A percentile compares a stretch with the other conserved stretches of the same genome.
These are phyloP conservation scores for Diorhabda elongata DNA, from an alignment of 1,140 invertebrate species.

Conservation along the genomic window DNA sequence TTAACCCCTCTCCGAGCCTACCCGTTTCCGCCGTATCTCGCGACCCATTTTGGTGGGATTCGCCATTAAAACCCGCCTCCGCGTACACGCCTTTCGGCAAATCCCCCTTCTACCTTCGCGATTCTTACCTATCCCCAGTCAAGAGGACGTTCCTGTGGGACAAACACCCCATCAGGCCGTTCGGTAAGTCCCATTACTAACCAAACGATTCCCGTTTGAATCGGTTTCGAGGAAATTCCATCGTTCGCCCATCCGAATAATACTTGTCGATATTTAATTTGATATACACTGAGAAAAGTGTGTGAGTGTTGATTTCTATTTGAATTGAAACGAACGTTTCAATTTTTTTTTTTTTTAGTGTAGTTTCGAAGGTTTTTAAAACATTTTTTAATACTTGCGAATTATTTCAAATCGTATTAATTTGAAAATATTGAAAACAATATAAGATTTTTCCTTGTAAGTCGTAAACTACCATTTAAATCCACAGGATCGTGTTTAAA, in stretches of 20 bases:
- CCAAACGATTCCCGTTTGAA: not conserved
- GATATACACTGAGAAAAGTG: not conserved
- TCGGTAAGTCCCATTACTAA: constrained; percentile 57
- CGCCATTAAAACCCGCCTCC: constrained; percentile 68
- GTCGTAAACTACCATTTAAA: too few relatives aligned
- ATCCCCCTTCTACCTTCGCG: constrained; percentile 74
- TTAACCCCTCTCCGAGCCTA: constrained; percentile 70
- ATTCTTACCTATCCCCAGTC: constrained; percentile 82
- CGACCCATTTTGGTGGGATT: constrained; percentile 79
- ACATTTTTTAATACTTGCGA: too few relatives aligned
- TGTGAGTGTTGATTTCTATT: not conserved
- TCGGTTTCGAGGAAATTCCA: not conserved
- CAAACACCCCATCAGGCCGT: constrained; percentile 81
- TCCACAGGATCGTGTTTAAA: too few relatives aligned
- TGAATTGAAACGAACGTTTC: not conserved
- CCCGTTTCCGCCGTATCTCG: constrained; percentile 74
- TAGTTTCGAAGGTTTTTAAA: too few relatives aligned
- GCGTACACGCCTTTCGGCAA: constrained; percentile 57
- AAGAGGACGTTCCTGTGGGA: constrained; percentile 85
- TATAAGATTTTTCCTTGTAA: too few relatives aligned
- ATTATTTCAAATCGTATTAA: too few relatives aligned
- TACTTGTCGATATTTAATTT: not conserved
- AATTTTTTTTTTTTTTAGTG: too few relatives aligned
- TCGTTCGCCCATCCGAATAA: not conserved
- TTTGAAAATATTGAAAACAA: too few relatives aligned